Evolutionary conservation across 2,113 vertebrate genomes (phyloP), one percentile per base, ranked within the genome.

Genomic region (Centropus unirufus): DNA sequence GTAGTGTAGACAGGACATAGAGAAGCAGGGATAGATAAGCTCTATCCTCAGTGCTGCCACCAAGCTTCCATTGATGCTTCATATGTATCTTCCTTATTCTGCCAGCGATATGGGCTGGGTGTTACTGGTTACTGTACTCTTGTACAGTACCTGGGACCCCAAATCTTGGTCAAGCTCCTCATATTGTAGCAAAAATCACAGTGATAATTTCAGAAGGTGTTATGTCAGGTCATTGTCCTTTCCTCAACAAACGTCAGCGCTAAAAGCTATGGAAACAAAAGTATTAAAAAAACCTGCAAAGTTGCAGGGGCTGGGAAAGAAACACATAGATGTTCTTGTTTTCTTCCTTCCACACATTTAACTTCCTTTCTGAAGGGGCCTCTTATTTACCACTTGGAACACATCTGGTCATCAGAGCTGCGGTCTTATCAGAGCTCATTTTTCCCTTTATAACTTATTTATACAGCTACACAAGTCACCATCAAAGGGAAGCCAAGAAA

Each of bases 401-500:
- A 78, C 30, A 79, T 64, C 58, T 58, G 58, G 34, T 20, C 7
- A 3, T 75, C 70, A 84, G 57, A 61, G 27, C 47, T 82, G 75
- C 64, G 42, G 21, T 82, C 54, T 68, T 84, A 72, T 49, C 14
- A 40, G 42, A 82, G 40, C 54, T 87, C 73, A 79, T 73, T 93
- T 94, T 93, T 79, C 58, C 76, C 24, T 87, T 72, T 74, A 74
- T 70, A 34, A 70, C 12, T 74, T 96, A 78, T 55, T 91, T 84
- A 40, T 62, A 64, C 29, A 49, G 27, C 30, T 39, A 42, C 62
- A 63, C 1, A 0, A 78, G 39, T 51, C 61, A 78, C 8, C 57
- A 77, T 68, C 83, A 92, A 91, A 91, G 24, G 16, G 9, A 84
- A 92, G 27, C 52, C 58, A 87, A 85, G 70, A 78, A 93, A 92